Evolutionary conservation across 1,140 invertebrate genomes (phyloP), one percentile per base, ranked within the genome.

Genomic region (Sycophila sp.): DNA sequence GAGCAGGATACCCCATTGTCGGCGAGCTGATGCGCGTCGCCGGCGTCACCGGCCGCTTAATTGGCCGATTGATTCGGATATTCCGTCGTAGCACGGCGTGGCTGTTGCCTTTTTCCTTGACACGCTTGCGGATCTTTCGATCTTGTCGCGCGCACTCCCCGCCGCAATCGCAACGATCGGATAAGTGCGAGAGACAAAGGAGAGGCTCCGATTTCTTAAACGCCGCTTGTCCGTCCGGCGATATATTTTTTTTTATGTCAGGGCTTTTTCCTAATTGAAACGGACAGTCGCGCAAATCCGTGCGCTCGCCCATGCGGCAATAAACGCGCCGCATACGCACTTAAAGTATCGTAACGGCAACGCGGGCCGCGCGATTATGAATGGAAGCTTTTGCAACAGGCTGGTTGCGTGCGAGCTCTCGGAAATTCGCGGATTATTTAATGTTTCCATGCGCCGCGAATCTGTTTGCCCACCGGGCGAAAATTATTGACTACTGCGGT

Each of bases 131-230:
- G 40, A 38, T 6, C 13, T 10, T 53, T 49, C 4, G 26, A 49
- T 65, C n/a, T n/a, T n/a, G 65, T 45, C 26, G 51, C 15, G 36
- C 24, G 36, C 22, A 40, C 24, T 24, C 28, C 15, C 28, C 1
- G 51, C 24, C 24, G n/a, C 22, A 15, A 34, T 56, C 53, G 15
- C 53, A 24, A 4, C 53, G n/a, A 19, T 30, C 4, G 10, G 49
- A 53, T 30, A 53, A 53, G 51, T 26, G 51, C 13, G n/a, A 24
- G 34, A 17, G 22, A 51, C 30, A 40, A 62, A 19, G 26, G 51
- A 19, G 69, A 32, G 72, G 56, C 55, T 15, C 36, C 22, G 30
- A 77, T 80, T 78, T 73, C 77, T 78, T 76, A 71, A 76, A 69
- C 28, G 42, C 38, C 62, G 64, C 65, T 73, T 15, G 49, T 34